A percentile compares a stretch with the other conserved stretches of the same genome.
Evolutionary conservation across 2,797 vertebrate species (phyloP).

Genomic region (Peromyscus melanophrys): DNA sequence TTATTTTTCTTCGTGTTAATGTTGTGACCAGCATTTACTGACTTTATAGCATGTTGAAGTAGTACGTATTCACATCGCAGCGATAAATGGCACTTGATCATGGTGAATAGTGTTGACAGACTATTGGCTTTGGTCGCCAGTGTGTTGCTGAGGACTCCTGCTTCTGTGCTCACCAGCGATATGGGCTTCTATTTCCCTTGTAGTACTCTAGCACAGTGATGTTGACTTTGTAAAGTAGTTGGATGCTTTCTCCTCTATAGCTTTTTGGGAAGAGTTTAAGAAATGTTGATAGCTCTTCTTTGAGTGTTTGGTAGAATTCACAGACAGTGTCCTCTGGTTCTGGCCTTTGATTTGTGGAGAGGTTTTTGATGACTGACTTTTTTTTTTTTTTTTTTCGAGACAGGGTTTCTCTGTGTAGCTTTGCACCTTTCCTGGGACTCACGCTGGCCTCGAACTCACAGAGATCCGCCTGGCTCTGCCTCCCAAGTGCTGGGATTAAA

Average conservation of each 20-base stretch:
- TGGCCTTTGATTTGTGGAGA: background rate
- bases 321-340: background rate
- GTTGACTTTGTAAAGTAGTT: background rate
- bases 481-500: no score
- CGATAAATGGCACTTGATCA: background rate
- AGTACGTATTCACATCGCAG: no score
- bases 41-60: background rate
- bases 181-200: background rate
- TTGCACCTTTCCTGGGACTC: no score
- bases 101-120: background rate
- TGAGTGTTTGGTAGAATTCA: conserved; percentile 57
- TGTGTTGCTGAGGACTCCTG: background rate
- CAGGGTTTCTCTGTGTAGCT: no score
- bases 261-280: conserved; percentile 8
- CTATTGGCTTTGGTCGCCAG: background rate
- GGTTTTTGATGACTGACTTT: background rate
- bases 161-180: background rate
- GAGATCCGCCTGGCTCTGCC: no score
- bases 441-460: no score
- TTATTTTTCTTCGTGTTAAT: background rate
- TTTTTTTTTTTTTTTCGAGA: no score
- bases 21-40: background rate
- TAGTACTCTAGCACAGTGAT: background rate
- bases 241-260: background rate
- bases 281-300: conserved; percentile 27